Conservation (phyloP, 2,113 vertebrate species). For the Podocnemis expansa region DNA sequence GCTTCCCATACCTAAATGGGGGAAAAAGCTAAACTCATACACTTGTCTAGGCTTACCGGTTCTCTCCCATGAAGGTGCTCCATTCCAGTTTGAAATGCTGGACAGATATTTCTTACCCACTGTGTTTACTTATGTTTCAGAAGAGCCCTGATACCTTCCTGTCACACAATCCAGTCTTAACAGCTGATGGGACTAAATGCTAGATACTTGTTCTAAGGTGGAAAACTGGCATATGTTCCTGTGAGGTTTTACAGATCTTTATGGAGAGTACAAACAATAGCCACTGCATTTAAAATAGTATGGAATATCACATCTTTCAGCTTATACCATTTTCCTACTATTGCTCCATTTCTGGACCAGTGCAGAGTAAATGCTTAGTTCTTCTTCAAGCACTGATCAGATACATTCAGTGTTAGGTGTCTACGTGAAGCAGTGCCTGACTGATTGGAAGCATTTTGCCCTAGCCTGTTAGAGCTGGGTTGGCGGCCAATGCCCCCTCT, state of each 20-base stretch:
- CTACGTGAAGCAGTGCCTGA: too few relatives aligned
- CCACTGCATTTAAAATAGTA: neutral
- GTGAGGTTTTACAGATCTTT: neutral
- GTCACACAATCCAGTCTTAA: neutral
- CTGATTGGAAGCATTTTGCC: too few relatives aligned
- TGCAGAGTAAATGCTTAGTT: neutral
- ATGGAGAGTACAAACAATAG: neutral
- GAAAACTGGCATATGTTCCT: neutral
- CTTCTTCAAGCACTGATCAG: too few relatives aligned
- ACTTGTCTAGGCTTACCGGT: neutral
- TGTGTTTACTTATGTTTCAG: neutral
- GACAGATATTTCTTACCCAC: neutral
- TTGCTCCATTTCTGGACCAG: neutral
- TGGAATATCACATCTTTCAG: neutral
- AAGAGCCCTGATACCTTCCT: neutral
- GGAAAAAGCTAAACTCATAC: too few relatives aligned
- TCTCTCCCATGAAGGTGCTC: neutral
- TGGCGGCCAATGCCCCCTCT: too few relatives aligned
- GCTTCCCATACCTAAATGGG: neutral
- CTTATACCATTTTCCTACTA: neutral
- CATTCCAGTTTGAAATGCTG: neutral
- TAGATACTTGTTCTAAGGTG: neutral
- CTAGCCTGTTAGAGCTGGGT: too few relatives aligned
- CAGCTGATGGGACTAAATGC: neutral
- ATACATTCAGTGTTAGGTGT: too few relatives aligned